Evolutionary conservation across 1,140 invertebrate genomes (phyloP).

Genomic region (Maniola jurtina): DNA sequence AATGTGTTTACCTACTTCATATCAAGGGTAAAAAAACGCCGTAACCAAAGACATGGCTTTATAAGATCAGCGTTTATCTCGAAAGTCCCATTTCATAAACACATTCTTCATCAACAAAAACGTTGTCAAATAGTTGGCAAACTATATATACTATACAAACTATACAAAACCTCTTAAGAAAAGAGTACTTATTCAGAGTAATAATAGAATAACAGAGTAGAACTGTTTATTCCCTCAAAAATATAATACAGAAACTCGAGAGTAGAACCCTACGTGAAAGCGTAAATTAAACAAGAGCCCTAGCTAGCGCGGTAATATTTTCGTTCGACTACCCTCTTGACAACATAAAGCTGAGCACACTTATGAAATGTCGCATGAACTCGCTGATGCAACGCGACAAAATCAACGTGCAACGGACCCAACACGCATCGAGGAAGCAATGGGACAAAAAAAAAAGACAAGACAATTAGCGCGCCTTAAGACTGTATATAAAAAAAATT

Average conservation of each 20-base stretch:
- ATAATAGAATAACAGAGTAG: constrained; percentile 8
- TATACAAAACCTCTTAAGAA: background rate
- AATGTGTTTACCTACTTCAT: too few relatives aligned
- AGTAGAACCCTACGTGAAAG: constrained; percentile 11
- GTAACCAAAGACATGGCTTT: too few relatives aligned
- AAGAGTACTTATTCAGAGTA: background rate
- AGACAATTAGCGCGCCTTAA: too few relatives aligned
- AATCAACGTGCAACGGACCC: too few relatives aligned
- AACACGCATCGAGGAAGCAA: too few relatives aligned
- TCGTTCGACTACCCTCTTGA: constrained; percentile 25
- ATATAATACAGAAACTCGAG: constrained; percentile 12
- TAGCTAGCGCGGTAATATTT: constrained; percentile 29
- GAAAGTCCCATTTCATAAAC: background rate
- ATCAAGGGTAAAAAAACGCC: too few relatives aligned
- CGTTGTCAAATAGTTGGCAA: background rate
- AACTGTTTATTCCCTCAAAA: background rate
- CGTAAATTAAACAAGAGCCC: constrained; percentile 28
- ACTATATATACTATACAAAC: too few relatives aligned
- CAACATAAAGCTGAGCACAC: constrained; percentile 32
- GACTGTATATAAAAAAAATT: too few relatives aligned
- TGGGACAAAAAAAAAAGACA: too few relatives aligned
- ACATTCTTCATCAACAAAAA: background rate
- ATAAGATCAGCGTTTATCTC: too few relatives aligned
- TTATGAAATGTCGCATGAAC: too few relatives aligned
- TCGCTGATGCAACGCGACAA: too few relatives aligned